These are phyloP conservation scores for Galeopterus variegatus DNA, from an alignment of 2,113 vertebrate species.

Conservation along the genomic window DNA sequence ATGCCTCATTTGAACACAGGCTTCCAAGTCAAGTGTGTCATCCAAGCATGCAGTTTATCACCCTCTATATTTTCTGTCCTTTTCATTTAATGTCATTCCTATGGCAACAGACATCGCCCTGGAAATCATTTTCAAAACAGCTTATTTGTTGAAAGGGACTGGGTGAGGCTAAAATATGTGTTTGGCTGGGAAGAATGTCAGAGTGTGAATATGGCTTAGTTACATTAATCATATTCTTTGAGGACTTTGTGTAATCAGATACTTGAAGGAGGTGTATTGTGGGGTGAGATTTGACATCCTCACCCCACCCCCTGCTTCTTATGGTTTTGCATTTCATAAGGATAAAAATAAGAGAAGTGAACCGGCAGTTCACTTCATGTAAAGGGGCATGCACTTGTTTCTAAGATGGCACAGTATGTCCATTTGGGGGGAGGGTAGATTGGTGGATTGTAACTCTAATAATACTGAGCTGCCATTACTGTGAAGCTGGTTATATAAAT, in stretches of 20 bases:
- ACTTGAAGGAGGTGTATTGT: constrained; percentile 84
- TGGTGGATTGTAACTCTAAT: not conserved
- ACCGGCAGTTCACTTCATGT: not conserved
- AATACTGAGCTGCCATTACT: fast-evolving
- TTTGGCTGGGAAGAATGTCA: constrained; percentile 90
- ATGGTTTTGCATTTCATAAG: constrained; percentile 57
- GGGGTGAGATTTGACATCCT: constrained; percentile 57
- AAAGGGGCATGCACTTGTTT: not conserved
- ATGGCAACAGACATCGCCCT: constrained; percentile 94
- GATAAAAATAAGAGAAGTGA: constrained; percentile 36
- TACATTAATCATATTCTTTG: constrained; percentile 93
- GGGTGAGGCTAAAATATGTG: constrained; percentile 91
- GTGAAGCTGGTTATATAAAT: not conserved
- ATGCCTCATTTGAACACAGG: constrained; percentile 91
- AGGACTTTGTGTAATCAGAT: constrained; percentile 86
- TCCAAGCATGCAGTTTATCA: constrained; percentile 92
- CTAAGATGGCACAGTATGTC: fast-evolving
- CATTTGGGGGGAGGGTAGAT: not conserved
- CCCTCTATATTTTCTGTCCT: constrained; percentile 95
- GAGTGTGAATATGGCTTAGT: constrained; percentile 88
- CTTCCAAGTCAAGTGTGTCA: constrained; percentile 93
- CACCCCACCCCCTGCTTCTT: constrained; percentile 59
- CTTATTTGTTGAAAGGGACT: constrained; percentile 91
- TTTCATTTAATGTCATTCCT: constrained; percentile 96
- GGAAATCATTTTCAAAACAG: constrained; percentile 94